Evolutionary conservation across 2,888 invertebrate genomes (phyloP), one percentile per base, ranked within the genome.

Genomic region (Tenodera sinensis): DNA sequence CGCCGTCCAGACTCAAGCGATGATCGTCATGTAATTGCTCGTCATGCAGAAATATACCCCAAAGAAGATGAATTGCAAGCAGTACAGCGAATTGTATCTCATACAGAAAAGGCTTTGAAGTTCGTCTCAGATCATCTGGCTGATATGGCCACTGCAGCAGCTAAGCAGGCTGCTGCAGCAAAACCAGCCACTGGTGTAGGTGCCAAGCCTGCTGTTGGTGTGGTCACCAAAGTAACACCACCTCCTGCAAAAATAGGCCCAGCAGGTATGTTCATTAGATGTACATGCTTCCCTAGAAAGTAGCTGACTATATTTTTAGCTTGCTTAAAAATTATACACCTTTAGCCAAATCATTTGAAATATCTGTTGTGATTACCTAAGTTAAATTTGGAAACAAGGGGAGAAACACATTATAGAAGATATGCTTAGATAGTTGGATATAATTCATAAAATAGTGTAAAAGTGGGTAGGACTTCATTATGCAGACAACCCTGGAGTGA

Each of bases 31-130:
- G 98, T 99, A 89, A 96, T 98, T 93, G 97, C 97, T 88, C 97
- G 98, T 92, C 99, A 99, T 93, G 96, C 97, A 0, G 97, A 97
- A 91, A 98, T 99, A 92, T 99, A 98, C 94, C 99, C 99, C 1
- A 96, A 96, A 92, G 98, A 98, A 93, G 96, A 96, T 91, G 98
- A 99, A 94, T 94, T 98, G 91, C 96, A 97, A 93, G 96, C 96
- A 89, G 98, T 99, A 90, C 99, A 99, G 93, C 97, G 97, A 92
- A 97, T 97, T 91, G 98, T 99, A 25, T 97, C 97, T 6, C 97
- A 98, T 92, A 97, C 98, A 28, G 99, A 99, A 94, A 96, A 97
- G 91, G 98, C 98, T 71, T 95, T 99, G 91, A 99, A 99, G 94
- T 96, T 97, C 91, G 98, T 99, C 6, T 98, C 98, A 0, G 99